These are phyloP conservation scores for Tautogolabrus adspersus DNA, from an alignment of 2,113 vertebrate species.

Conservation along the genomic window DNA sequence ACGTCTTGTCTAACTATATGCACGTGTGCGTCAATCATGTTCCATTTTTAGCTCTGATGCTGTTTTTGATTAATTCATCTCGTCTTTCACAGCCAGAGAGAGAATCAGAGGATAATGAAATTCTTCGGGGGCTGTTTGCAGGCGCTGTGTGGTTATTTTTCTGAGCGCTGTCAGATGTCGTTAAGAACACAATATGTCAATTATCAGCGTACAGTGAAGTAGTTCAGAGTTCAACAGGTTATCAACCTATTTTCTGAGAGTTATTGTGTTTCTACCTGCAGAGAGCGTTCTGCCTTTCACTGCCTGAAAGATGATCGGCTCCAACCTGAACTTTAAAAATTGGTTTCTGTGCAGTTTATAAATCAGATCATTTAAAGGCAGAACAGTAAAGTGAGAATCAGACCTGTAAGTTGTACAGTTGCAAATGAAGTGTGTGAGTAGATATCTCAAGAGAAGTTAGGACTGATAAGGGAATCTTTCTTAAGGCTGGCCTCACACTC, in stretches of 20 bases:
- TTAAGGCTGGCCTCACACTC: too few species aligned
- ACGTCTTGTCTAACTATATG: slow-evolving; percentile 11
- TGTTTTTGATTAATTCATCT: slow-evolving; percentile 26
- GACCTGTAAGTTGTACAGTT: too few species aligned
- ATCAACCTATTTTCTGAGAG: neutral
- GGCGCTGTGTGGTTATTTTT: slow-evolving; percentile 19
- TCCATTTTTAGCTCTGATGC: slow-evolving; percentile 61
- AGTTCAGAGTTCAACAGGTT: slow-evolving; percentile 32
- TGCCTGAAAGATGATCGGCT: neutral
- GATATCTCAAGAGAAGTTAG: too few species aligned
- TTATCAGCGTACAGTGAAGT: slow-evolving; percentile 29
- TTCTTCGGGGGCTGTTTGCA: slow-evolving; percentile 21
- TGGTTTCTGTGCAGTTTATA: too few species aligned
- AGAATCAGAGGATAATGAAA: slow-evolving; percentile 49
- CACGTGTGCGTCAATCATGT: slow-evolving; percentile 33
- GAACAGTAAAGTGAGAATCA: too few species aligned
- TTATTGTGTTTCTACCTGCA: neutral
- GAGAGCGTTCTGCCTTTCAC: neutral
- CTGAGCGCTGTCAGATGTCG: slow-evolving; percentile 28
- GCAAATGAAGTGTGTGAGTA: too few species aligned
- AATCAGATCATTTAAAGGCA: too few species aligned
- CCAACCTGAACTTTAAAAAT: too few species aligned
- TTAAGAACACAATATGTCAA: slow-evolving; percentile 53
- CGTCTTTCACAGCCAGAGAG: slow-evolving; percentile 8
- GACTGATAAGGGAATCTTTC: too few species aligned